Evolutionary conservation across 2,113 vertebrate genomes (phyloP).

Genomic region (Cyprinodon tularosa): DNA sequence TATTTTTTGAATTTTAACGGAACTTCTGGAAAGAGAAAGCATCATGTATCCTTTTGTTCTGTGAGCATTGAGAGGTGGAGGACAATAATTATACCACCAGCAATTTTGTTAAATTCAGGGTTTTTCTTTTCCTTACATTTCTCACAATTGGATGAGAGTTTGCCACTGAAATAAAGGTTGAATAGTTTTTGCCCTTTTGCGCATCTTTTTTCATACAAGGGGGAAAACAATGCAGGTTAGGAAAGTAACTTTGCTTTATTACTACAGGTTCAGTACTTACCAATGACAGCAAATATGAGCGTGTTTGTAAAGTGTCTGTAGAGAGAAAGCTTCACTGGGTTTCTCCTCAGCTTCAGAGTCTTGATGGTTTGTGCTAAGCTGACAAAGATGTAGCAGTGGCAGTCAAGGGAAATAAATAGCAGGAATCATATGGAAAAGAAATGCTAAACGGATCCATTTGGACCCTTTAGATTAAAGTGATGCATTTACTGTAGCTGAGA

Average conservation of each 20-base stretch:
- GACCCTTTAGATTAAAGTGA: background rate
- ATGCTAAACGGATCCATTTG: background rate
- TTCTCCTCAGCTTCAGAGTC: conserved; percentile 87
- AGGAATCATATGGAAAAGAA: background rate
- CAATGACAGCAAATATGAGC: conserved; percentile 86
- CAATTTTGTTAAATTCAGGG: too few species aligned
- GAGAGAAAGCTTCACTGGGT: conserved; percentile 88
- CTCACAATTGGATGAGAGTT: too few species aligned
- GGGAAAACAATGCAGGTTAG: background rate
- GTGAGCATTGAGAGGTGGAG: too few species aligned
- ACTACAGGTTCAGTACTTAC: conserved; percentile 72
- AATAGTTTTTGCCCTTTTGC: too few species aligned
- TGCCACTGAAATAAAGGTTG: too few species aligned
- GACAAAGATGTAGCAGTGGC: conserved; percentile 83
- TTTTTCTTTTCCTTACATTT: too few species aligned
- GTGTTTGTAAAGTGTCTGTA: conserved; percentile 92
- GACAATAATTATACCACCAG: too few species aligned
- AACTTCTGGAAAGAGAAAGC: too few species aligned
- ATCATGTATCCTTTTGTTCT: too few species aligned
- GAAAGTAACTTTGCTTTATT: background rate
- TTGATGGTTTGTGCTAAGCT: conserved; percentile 92
- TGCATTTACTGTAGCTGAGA: background rate
- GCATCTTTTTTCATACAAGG: too few species aligned
- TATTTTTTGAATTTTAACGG: too few species aligned
- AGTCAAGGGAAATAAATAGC: conserved; percentile 74